phyloP scores from a whole-genome alignment of 1,140 invertebrate genomes.

The Drosophila serrata region DNA sequence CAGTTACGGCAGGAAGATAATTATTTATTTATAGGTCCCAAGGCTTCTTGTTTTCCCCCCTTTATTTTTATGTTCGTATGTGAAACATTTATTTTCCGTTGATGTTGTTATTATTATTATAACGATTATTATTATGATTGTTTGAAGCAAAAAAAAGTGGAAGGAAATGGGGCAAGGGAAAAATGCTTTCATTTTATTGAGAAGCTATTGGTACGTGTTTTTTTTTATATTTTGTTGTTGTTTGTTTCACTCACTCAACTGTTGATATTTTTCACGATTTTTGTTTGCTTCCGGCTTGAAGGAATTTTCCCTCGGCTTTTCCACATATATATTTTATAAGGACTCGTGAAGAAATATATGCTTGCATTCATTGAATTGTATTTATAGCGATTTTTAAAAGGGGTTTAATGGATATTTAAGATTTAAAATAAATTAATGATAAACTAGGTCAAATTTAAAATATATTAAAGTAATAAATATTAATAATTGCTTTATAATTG shows the following conservation, averaged over 20 bases:
- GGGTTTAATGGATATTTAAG: neutral
- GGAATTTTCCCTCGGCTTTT: neutral
- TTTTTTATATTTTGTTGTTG: too few relatives aligned
- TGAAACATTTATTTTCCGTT: conserved; percentile 16
- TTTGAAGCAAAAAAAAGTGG: neutral
- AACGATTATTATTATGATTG: conserved; percentile 23
- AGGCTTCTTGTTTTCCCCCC: neutral
- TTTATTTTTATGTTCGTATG: conserved; percentile 1
- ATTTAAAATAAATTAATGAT: neutral
- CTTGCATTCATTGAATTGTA: neutral
- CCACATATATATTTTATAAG: neutral
- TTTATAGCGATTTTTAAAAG: neutral
- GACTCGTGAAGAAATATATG: neutral
- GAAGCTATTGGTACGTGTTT: conserved; percentile 21
- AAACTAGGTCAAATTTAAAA: neutral
- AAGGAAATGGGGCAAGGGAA: neutral
- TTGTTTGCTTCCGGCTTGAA: conserved; percentile 17
- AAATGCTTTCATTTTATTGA: conserved; percentile 31
- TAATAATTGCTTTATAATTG: neutral
- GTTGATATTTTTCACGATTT: conserved; percentile 26
- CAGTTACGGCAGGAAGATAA: conserved; percentile 4
- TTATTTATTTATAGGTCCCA: conserved; percentile 9
- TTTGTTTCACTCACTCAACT: conserved; percentile 19
- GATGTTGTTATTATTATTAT: conserved; percentile 16
- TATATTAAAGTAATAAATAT: neutral